phyloP scores from a whole-genome alignment of 1,140 invertebrate species.

The Anthonomus grandis region DNA sequence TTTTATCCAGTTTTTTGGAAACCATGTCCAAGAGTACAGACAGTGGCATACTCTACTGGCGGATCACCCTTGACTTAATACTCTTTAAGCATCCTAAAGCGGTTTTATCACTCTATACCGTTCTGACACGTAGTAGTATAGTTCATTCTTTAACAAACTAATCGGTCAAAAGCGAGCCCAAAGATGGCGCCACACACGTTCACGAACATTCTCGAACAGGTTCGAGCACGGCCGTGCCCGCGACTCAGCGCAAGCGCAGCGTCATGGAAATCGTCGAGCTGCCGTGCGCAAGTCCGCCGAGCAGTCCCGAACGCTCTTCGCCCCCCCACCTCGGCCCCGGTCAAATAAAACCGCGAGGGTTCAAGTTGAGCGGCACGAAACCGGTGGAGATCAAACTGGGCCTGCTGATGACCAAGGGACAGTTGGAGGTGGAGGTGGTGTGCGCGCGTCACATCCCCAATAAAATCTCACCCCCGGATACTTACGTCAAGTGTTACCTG shows the following conservation, averaged over 20 bases:
- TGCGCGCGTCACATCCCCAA: constrained; percentile 53
- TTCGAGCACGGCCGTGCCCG: constrained; percentile 34
- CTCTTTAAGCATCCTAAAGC: no score
- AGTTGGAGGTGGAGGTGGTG: constrained; percentile 75
- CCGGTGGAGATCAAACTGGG: constrained; percentile 83
- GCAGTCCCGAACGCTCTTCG: constrained; percentile 48
- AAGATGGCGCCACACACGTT: constrained; percentile 1
- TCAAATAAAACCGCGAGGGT: constrained; percentile 72
- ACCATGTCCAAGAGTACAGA: no score
- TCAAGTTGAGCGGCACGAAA: constrained; percentile 61
- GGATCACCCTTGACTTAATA: no score
- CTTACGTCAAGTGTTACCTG: constrained; percentile 92
- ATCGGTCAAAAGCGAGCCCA: no score
- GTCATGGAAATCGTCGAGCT: constrained; percentile 42
- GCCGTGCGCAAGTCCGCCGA: constrained; percentile 49
- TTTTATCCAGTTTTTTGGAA: no score
- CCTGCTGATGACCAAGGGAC: constrained; percentile 85
- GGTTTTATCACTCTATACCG: no score
- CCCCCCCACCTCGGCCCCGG: constrained; percentile 64
- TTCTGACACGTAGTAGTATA: no score
- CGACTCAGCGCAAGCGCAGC: constrained; percentile 41
- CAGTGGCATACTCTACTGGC: no score
- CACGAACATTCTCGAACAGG: constrained; percentile 12
- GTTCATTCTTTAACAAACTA: no score
- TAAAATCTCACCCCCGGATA: constrained; percentile 64